A percentile compares a stretch with the other conserved stretches of the same genome.
Evolutionary conservation across 2,888 invertebrate species (phyloP).

Genomic region (Platypus cylindrus): DNA sequence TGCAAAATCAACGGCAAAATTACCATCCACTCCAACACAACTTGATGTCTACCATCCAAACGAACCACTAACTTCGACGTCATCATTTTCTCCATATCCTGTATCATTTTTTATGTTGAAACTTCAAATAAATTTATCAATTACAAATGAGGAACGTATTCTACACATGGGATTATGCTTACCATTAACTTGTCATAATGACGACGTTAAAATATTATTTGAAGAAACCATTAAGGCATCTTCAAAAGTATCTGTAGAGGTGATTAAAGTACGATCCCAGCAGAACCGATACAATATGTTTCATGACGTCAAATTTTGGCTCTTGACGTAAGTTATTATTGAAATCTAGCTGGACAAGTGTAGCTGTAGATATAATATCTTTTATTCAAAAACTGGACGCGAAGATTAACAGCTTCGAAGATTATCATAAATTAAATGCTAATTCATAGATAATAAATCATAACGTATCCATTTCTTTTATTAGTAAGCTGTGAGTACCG

Average conservation of each 20-base stretch:
- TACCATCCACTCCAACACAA: slow-evolving; percentile 25
- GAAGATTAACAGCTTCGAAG: too few species aligned
- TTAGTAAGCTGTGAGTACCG: too few species aligned
- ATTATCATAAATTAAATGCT: too few species aligned
- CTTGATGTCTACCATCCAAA: slow-evolving; percentile 25
- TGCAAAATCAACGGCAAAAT: slow-evolving; percentile 18
- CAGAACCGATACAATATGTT: slow-evolving; percentile 51
- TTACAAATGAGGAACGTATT: slow-evolving; percentile 52
- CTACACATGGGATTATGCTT: slow-evolving; percentile 66
- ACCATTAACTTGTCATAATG: slow-evolving; percentile 52
- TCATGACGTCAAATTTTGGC: slow-evolving; percentile 57
- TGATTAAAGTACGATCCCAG: slow-evolving; percentile 55
- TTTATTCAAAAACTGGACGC: too few species aligned
- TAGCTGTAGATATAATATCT: too few species aligned
- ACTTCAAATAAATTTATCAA: slow-evolving; percentile 43
- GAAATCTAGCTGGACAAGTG: too few species aligned
- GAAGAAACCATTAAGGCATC: slow-evolving; percentile 41
- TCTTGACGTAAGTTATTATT: slow-evolving; percentile 47
- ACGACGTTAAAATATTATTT: slow-evolving; percentile 48
- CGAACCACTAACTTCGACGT: slow-evolving; percentile 24
- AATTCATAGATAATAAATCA: too few species aligned
- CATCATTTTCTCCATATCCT: slow-evolving; percentile 48
- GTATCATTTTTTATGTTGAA: slow-evolving; percentile 54
- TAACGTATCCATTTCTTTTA: too few species aligned
- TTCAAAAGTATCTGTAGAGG: slow-evolving; percentile 38